Conservation (phyloP, 2,888 invertebrate species). For the Palloptera scutellata region DNA sequence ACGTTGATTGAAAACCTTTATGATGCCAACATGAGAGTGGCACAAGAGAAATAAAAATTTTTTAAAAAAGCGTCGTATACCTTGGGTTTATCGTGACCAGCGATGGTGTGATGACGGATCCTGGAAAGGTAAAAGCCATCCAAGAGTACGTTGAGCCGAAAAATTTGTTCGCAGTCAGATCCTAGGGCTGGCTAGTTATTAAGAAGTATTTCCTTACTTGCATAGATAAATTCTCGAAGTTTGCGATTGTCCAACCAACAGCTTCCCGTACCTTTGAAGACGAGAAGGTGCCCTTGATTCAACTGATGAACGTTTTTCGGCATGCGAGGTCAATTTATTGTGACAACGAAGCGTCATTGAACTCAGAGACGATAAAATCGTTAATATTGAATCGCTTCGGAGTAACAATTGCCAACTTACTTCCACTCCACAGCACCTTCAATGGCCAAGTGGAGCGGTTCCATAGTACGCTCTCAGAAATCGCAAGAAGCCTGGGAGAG, state of each 20-base stretch:
- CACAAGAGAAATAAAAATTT: constrained; percentile 29
- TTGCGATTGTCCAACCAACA: constrained; percentile 29
- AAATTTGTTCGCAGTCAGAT: background rate
- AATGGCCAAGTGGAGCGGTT: constrained; percentile 35
- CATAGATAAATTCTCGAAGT: constrained; percentile 31
- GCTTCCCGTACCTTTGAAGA: constrained; percentile 28
- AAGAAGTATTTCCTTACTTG: constrained; percentile 24
- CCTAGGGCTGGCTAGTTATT: too few relatives aligned
- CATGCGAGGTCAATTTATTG: constrained; percentile 32
- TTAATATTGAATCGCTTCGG: constrained; percentile 28
- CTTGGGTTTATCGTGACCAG: constrained; percentile 14
- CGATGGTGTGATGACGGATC: constrained; percentile 6
- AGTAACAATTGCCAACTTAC: constrained; percentile 29
- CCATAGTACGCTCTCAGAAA: constrained; percentile 28
- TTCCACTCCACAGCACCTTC: constrained; percentile 31
- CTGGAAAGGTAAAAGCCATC: background rate
- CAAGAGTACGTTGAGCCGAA: background rate
- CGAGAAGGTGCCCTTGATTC: constrained; percentile 19
- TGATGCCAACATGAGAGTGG: constrained; percentile 31
- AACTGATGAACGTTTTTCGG: constrained; percentile 30
- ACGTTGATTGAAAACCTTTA: constrained; percentile 15
- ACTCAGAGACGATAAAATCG: constrained; percentile 32
- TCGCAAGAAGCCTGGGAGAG: constrained; percentile 27
- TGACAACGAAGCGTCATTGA: constrained; percentile 34
- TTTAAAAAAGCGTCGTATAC: constrained; percentile 24